phyloP scores from a whole-genome alignment of 2,888 invertebrate species.

The Netelia melanura region DNA sequence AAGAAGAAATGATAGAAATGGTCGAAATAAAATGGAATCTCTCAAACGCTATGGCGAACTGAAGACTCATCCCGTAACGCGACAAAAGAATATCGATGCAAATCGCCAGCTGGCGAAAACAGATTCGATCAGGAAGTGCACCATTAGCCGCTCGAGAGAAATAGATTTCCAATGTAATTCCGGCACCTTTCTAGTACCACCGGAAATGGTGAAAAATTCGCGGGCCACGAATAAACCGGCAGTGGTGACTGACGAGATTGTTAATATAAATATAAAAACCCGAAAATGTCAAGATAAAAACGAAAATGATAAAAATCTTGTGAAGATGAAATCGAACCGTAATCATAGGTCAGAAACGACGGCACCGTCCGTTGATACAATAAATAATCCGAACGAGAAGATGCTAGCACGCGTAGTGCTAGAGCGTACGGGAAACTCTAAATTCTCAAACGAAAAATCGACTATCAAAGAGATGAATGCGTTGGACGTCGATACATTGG shows the following conservation, averaged over 20 bases:
- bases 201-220: conserved; percentile 1
- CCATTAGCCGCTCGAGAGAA: background rate
- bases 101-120: background rate
- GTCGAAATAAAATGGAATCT: background rate
- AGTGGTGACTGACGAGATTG: conserved; percentile 39
- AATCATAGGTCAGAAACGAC: background rate
- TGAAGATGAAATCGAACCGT: background rate
- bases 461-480: conserved; percentile 28
- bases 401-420: background rate
- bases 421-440: background rate
- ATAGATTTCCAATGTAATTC: background rate
- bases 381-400: conserved; percentile 15
- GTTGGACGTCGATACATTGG: background rate
- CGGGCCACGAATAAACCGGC: conserved; percentile 43
- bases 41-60: background rate
- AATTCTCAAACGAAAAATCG: background rate
- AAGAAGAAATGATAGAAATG: conserved; percentile 16
- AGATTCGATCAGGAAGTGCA: conserved; percentile 1
- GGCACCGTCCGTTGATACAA: background rate
- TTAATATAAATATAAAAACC: conserved; percentile 27
- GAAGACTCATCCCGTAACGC: conserved; percentile 11
- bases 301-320: conserved; percentile 37
- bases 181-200: background rate
- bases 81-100: conserved; percentile 2
- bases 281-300: background rate